Base-by-base conservation (phyloP, 1,140 invertebrate species). In the Melitaea cinxia region DNA sequence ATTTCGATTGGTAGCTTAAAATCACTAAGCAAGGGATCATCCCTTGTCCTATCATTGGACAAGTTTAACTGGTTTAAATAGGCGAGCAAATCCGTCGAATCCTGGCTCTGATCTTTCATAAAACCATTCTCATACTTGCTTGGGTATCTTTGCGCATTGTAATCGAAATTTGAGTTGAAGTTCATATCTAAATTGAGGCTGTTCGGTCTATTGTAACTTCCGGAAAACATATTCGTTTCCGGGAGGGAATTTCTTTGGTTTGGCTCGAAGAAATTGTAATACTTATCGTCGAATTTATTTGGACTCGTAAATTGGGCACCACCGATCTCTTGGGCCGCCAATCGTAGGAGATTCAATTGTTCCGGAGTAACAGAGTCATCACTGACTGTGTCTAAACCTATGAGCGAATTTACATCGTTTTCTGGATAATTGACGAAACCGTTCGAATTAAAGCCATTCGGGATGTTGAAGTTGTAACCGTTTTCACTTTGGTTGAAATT, bases 291-390 rank as follows among this genome's bases (percentile, higher is more conserved):
- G 23, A 66, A 82, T 74, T 83, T 77, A 28, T 73, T 84, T 5
- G 83, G 83, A 56, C 64, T 86, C n/a, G 79, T 63, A 65, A 90
- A 90, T 58, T 90, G 88, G 4, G 88, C 88, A 9, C 88, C 84
- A 0, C 89, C 80, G 10, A 91, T 88, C 65, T 92, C 88, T 72
- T 91, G 89, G 15, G 91, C 85, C 0, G 91, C 91, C 9, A 92
- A 64, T 65, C 88, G 80, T 21, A 92, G 73, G 14, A 92, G 66
- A 50, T 91, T 91, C 0, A 92, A 65, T 47, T 92, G 88, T 73
- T 88, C 88, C 0, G 86, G 85, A 0, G 83, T 83, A 0, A 90
- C 85, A 0, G 79, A 73, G 1, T 85, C 80, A 2, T 87, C 83
- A 0, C 67, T 52, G 0, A 88, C 67, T 0, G 83, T 65, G 9